Evolutionary conservation across 2,888 invertebrate species (phyloP).

Genomic region (Rotaria sp.): DNA sequence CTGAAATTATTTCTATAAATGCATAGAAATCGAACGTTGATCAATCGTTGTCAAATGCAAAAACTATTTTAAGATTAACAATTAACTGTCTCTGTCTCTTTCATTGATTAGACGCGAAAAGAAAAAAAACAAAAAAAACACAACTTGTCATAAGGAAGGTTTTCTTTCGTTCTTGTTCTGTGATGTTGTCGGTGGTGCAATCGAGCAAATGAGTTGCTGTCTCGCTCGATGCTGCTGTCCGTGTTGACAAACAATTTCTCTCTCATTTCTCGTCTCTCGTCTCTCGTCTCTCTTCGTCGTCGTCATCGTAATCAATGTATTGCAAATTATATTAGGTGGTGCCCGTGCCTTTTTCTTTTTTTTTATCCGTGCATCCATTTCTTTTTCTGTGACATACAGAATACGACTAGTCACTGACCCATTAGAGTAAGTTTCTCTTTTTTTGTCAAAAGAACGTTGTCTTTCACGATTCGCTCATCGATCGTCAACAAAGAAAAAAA

Average conservation of each 20-base stretch:
- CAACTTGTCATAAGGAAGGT: neutral
- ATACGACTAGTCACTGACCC: neutral
- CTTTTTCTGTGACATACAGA: neutral
- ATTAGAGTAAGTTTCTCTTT: neutral
- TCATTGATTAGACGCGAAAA: neutral
- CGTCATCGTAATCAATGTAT: conserved; percentile 24
- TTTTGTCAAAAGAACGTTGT: neutral
- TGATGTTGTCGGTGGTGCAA: neutral
- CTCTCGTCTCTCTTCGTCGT: neutral
- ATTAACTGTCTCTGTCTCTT: neutral
- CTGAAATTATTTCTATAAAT: neutral
- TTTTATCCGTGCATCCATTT: neutral
- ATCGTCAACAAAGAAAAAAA: neutral
- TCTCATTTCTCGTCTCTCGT: neutral
- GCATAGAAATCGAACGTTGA: neutral
- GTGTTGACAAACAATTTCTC: conserved; percentile 24
- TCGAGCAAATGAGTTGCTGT: conserved; percentile 18
- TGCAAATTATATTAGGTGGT: conserved; percentile 22
- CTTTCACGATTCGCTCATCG: neutral
- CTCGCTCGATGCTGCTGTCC: conserved; percentile 1
- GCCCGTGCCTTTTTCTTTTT: conserved; percentile 10
- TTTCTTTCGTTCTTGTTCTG: conserved; percentile 10
- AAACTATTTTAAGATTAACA: neutral
- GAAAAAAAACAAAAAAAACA: neutral
- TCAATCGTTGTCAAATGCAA: neutral